These are phyloP conservation scores for Chiloscyllium plagiosum DNA, from an alignment of 2,113 vertebrate genomes.

Conservation along the genomic window DNA sequence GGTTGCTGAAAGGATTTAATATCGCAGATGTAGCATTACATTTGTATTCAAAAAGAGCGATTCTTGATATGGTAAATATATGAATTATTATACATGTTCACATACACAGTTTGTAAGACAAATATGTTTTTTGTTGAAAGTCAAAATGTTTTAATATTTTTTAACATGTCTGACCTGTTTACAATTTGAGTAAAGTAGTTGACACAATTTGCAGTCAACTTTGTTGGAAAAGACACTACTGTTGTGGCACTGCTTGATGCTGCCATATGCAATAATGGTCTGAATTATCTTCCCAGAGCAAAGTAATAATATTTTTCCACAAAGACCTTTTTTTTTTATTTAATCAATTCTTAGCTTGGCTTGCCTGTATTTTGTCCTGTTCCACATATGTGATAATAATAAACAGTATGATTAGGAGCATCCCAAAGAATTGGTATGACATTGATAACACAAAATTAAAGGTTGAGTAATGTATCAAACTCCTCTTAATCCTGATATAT, in stretches of 20 bases:
- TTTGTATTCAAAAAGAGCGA: conserved; percentile 57
- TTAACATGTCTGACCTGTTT: no score
- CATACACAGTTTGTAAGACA: background rate
- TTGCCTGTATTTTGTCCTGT: background rate
- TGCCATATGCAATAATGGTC: background rate
- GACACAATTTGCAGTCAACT: background rate
- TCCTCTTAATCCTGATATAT: background rate
- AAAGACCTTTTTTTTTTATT: background rate
- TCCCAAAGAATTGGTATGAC: background rate
- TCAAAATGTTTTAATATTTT: background rate
- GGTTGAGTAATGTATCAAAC: background rate
- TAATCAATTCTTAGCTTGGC: background rate
- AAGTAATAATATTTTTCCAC: background rate
- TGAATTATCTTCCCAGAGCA: background rate
- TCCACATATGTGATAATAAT: background rate
- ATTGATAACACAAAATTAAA: background rate
- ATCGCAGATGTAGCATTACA: conserved; percentile 55
- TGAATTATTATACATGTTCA: conserved; percentile 4
- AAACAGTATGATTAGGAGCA: background rate
- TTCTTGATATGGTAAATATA: conserved; percentile 53
- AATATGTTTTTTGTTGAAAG: background rate
- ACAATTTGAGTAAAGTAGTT: background rate
- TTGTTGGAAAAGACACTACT: background rate
- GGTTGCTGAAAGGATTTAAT: conserved; percentile 56
- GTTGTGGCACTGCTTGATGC: background rate